A percentile compares a stretch with the other conserved stretches of the same genome.
These are phyloP conservation scores for Asbolus verrucosus DNA, from an alignment of 1,140 invertebrate species.

Conservation along the genomic window DNA sequence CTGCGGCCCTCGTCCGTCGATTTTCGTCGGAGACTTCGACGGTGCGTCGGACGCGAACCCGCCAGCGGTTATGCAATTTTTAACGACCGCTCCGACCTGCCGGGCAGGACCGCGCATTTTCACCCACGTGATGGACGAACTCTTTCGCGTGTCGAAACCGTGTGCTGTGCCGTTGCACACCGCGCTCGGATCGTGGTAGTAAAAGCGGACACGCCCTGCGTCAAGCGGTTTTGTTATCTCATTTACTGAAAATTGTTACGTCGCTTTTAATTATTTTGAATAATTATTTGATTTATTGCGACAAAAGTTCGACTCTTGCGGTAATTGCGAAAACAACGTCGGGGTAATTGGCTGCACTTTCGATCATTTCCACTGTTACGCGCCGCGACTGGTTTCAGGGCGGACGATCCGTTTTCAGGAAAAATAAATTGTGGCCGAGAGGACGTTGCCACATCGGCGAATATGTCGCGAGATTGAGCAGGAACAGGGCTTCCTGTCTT, in stretches of 20 bases:
- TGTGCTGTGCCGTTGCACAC: neutral
- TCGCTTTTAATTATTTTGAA: conserved; percentile 16
- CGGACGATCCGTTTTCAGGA: conserved; percentile 13
- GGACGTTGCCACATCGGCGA: conserved; percentile 11
- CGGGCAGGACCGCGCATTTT: no score
- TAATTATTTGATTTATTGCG: conserved; percentile 17
- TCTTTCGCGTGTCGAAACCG: conserved; percentile 1
- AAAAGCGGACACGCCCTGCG: conserved; percentile 55
- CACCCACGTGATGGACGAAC: no score
- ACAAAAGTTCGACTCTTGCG: conserved; percentile 15
- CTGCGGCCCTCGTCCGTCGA: no score
- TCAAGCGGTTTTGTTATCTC: conserved; percentile 45
- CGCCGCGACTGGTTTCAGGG: neutral
- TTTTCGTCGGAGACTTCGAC: conserved; percentile 13
- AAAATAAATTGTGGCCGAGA: conserved; percentile 21
- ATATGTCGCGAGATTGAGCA: conserved; percentile 6
- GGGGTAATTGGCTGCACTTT: conserved; percentile 15
- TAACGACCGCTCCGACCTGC: no score
- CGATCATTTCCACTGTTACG: conserved; percentile 29
- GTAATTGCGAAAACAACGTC: conserved; percentile 8
- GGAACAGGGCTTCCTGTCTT: conserved; percentile 23
- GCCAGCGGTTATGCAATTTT: no score
- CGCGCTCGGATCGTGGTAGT: conserved; percentile 46
- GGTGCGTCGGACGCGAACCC: neutral
- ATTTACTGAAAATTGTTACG: conserved; percentile 21